These are phyloP conservation scores for Antheraea assamensis DNA, from an alignment of 2,888 invertebrate species.

Conservation along the genomic window DNA sequence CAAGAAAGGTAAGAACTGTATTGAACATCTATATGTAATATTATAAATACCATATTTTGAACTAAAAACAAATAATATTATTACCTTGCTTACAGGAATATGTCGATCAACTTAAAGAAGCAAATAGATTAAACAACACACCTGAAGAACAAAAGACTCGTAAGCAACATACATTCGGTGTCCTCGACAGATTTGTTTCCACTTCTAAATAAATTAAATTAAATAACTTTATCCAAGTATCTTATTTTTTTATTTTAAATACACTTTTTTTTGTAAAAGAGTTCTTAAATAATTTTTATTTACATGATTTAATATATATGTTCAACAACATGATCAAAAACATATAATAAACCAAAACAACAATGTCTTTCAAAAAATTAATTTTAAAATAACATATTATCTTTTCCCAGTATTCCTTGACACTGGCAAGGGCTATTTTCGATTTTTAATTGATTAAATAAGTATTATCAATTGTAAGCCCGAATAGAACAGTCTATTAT, in stretches of 20 bases:
- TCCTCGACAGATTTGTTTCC: constrained; percentile 87
- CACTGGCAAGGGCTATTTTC: neutral
- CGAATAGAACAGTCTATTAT: neutral
- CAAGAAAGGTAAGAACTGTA: constrained; percentile 81
- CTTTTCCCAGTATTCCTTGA: neutral
- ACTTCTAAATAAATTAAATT: constrained; percentile 72
- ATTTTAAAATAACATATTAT: constrained; percentile 33
- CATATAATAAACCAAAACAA: constrained; percentile 30
- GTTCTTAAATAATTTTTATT: constrained; percentile 63
- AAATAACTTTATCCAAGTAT: constrained; percentile 36
- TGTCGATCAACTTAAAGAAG: constrained; percentile 61
- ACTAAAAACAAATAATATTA: neutral
- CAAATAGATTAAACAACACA: constrained; percentile 54
- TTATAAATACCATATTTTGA: neutral
- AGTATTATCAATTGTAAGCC: neutral
- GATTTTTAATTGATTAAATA: neutral
- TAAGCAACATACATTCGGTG: constrained; percentile 78
- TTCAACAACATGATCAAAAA: constrained; percentile 1
- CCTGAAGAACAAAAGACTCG: constrained; percentile 51
- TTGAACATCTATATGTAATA: neutral
- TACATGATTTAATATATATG: constrained; percentile 51
- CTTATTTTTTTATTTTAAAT: constrained; percentile 38
- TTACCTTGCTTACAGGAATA: constrained; percentile 60
- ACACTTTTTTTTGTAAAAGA: constrained; percentile 42
- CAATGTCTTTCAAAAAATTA: constrained; percentile 42